phyloP scores from a whole-genome alignment of 2,113 vertebrate species.

The Sorex fumeus region DNA sequence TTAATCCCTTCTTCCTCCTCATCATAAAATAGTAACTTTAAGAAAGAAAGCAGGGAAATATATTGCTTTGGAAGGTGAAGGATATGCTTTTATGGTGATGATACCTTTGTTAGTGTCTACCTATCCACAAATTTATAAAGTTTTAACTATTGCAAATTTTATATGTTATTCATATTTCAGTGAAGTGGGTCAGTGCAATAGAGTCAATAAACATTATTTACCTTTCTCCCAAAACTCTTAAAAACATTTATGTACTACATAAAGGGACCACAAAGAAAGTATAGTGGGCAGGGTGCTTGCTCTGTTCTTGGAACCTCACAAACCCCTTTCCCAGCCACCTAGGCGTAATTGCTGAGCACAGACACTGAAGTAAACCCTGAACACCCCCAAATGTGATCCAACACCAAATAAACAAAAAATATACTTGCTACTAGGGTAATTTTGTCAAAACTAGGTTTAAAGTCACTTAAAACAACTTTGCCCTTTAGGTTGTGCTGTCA shows the following conservation, averaged over 20 bases:
- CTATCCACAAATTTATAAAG: neutral
- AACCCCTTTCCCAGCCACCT: neutral
- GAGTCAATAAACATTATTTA: neutral
- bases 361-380: no score
- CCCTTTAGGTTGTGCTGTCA: neutral
- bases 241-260: no score
- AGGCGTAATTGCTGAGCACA: no score
- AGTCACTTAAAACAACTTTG: slow-evolving; percentile 1
- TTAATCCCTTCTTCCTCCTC: neutral
- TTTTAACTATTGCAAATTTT: slow-evolving; percentile 9
- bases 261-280: no score
- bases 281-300: no score
- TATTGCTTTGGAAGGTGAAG: neutral
- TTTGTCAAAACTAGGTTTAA: neutral
- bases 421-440: neutral
- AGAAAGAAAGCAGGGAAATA: neutral
- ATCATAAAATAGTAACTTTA: neutral
- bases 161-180: neutral
- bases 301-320: neutral
- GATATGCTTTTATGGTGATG: neutral
- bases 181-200: neutral
- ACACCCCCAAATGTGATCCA: no score
- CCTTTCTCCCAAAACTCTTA: no score
- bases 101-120: neutral
- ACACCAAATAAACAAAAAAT: no score